A percentile compares a stretch with the other conserved stretches of the same genome.
Evolutionary conservation across 2,797 vertebrate species (phyloP).

Genomic region (Poeciliopsis presidionis): DNA sequence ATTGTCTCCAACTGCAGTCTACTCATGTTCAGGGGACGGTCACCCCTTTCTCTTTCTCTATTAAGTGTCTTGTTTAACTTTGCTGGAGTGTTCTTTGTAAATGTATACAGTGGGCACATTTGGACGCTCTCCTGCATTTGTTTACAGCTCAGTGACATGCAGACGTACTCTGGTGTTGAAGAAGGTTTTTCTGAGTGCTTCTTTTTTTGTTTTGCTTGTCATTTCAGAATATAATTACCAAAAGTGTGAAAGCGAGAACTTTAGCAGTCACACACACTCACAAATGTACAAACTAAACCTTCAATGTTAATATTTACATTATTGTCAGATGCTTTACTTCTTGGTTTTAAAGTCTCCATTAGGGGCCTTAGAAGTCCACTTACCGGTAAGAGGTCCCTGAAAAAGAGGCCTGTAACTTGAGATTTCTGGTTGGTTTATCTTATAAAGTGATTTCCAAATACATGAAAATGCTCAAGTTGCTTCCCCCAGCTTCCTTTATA

Average conservation of each 20-base stretch:
- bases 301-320: constrained; percentile 68
- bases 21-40: constrained; percentile 55
- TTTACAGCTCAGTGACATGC: constrained; percentile 58
- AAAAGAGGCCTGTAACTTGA: constrained; percentile 26
- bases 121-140: constrained; percentile 64
- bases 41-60: constrained; percentile 51
- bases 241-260: constrained; percentile 35
- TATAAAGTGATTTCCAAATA: constrained; percentile 3
- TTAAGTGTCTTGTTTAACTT: constrained; percentile 72
- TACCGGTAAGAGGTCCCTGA: constrained; percentile 19
- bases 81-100: constrained; percentile 69
- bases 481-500: constrained; percentile 17
- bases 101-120: constrained; percentile 67
- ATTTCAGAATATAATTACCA: constrained; percentile 16
- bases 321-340: constrained; percentile 60
- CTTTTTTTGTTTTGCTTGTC: constrained; percentile 14
- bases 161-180: constrained; percentile 32
- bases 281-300: constrained; percentile 29
- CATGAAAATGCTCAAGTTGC: neutral
- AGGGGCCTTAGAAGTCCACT: constrained; percentile 54
- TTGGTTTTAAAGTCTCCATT: constrained; percentile 65
- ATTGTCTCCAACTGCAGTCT: constrained; percentile 68
- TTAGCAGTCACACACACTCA: constrained; percentile 28
- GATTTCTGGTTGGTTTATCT: constrained; percentile 7
- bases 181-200: constrained; percentile 31